Conservation (phyloP, 2,113 vertebrate genomes). For the Melanerpes aurifrons region DNA sequence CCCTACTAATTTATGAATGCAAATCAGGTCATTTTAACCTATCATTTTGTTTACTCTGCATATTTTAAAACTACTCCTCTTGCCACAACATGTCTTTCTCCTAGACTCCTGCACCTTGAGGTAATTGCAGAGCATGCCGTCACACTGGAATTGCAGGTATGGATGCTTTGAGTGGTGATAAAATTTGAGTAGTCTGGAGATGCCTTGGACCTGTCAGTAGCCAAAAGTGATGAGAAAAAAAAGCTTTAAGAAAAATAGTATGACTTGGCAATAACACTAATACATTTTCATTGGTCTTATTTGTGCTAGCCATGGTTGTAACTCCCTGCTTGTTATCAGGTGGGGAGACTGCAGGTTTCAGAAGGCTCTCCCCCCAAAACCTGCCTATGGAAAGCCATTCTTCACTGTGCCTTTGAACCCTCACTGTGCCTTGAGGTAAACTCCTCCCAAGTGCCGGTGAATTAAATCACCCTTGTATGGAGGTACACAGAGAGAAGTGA, state of each 20-base stretch:
- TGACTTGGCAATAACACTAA: background rate
- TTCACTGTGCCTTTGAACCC: conserved; percentile 65
- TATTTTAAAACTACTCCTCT: conserved; percentile 29
- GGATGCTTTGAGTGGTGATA: background rate
- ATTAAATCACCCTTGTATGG: conserved; percentile 45
- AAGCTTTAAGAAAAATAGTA: background rate
- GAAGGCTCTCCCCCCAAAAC: conserved; percentile 26
- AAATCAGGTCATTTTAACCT: conserved; percentile 30
- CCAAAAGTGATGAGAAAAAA: background rate
- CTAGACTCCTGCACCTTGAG: background rate
- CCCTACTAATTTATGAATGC: conserved; percentile 22
- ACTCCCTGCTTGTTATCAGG: conserved; percentile 25
- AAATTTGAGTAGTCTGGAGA: background rate
- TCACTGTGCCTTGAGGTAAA: conserved; percentile 50
- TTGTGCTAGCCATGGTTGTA: background rate
- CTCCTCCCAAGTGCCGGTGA: conserved; percentile 56
- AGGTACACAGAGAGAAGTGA: conserved; percentile 4
- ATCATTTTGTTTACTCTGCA: conserved; percentile 21
- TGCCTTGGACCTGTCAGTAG: background rate
- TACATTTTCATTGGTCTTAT: background rate
- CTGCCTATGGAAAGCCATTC: conserved; percentile 50
- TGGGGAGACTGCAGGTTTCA: background rate
- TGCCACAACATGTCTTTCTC: conserved; percentile 17
- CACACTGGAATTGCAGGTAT: conserved; percentile 53
- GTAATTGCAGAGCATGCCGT: conserved; percentile 9